Base-by-base conservation (phyloP, 1,140 invertebrate genomes). In the Aporrectodea caliginosa region DNA sequence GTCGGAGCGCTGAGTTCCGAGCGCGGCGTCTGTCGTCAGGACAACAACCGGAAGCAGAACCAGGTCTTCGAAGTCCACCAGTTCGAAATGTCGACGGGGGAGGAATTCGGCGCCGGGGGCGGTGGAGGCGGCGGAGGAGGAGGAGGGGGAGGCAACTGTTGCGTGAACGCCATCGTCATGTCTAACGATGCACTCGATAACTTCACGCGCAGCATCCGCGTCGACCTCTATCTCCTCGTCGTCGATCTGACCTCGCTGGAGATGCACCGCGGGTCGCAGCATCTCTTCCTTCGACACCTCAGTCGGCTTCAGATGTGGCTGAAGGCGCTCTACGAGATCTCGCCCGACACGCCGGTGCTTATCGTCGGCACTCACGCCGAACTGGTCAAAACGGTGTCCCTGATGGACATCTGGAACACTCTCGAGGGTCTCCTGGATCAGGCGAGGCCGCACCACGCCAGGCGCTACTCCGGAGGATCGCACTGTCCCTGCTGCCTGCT, bases 301-400 rank as follows among this genome's bases (percentile, higher is more conserved):
- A 71, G 58, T 43, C 80, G 80, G 22, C 35, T 81, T n/a, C 80
- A 78, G 34, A 81, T 81, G 80, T 81, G 80, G 80, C 58, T 81
- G 12, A 69, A 78, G 43, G 76, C 80, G 1, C 80, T 81, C 29
- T 81, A 81, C 35, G 80, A 81, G 68, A 78, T 70, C 30, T 58
- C 76, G 30, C 80, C 80, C 6, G 71, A 78, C 77, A 81, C 80
- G 35, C 80, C 80, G 2, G 80, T 81, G 32, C 33, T 81, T 29
- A 73, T 81, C 22, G 80, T 77, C 2, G 80, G 80, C 0, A 81
- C 80, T 16, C 80, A 81, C 34, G 80, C 80, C 2, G 80, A 81
- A 6, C n/a, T 78, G 1, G 80, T 81, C 32, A 81, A 81, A 33
- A 72, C 75, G n/a, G 71, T 77, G 29, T 78, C 80, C 6, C 77